Evolutionary conservation across 2,888 invertebrate species (phyloP).

Genomic region (Rhorus exstirpatorius): DNA sequence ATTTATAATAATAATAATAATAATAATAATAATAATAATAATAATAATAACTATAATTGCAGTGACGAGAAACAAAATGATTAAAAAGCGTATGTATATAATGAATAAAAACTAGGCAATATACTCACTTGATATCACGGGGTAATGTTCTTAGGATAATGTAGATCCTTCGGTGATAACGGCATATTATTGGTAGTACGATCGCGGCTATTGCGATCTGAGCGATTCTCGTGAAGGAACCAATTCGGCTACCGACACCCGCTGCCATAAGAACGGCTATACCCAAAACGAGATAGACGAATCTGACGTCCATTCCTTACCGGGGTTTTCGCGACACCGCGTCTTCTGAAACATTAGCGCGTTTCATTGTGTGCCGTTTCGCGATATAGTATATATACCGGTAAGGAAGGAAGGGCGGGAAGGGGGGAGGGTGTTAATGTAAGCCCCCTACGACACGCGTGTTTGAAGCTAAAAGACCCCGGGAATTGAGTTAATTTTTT

Average conservation of each 20-base stretch:
- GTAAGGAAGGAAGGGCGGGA: background rate
- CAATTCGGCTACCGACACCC: constrained; percentile 78
- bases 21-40: no score
- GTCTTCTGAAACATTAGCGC: constrained; percentile 72
- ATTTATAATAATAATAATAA: no score
- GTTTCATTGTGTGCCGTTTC: background rate
- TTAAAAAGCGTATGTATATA: background rate
- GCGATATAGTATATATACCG: background rate
- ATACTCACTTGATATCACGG: constrained; percentile 82
- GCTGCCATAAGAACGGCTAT: constrained; percentile 81
- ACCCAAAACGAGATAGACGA: constrained; percentile 79
- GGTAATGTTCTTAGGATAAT: constrained; percentile 82
- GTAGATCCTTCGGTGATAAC: constrained; percentile 82
- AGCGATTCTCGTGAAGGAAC: constrained; percentile 78
- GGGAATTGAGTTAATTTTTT: no score
- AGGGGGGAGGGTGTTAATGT: background rate
- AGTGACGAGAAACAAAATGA: no score
- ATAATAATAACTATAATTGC: no score
- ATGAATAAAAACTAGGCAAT: background rate
- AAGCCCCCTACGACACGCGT: no score
- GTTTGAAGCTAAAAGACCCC: no score
- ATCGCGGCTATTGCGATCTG: constrained; percentile 79
- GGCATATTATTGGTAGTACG: constrained; percentile 79
- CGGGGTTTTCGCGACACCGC: constrained; percentile 70
- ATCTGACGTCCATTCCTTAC: constrained; percentile 81